Evolutionary conservation across 92 coral and sea anemone genomes (phyloP), one percentile per base, ranked within the genome.

Genomic region (Paramuricea clavata): DNA sequence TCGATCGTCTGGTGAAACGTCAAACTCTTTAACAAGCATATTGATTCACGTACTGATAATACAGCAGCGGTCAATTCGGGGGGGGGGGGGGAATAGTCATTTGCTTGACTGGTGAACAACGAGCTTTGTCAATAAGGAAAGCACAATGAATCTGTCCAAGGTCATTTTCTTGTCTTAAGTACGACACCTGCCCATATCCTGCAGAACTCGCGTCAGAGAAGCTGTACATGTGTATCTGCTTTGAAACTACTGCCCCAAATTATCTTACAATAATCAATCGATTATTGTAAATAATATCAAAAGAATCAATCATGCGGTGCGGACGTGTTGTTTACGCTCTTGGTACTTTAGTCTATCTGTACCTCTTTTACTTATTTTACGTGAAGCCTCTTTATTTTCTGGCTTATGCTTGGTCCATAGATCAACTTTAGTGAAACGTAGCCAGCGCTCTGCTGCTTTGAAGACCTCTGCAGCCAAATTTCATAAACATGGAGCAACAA

Each of bases 61-160:
- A n/a, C n/a, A n/a, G n/a, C n/a, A 22, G 69, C 91, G 72, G 86
- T 50, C 0, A 69, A 74, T 23, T 81, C 91, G 6, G 81, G 83
- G n/a, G 83, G 87, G n/a, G n/a, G n/a, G n/a, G n/a, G n/a, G 91
- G 87, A 28, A 75, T 88, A 68, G 28, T 88, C 19, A 74, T 60
- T 22, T 72, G 42, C 34, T 88, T 15, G 0, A 44, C 25, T n/a
- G 85, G 78, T 13, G 87, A 60, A 1, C 73, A 60, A 21, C 50
- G 54, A 26, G 87, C 28, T 74, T 81, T 59, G 0, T 52, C 91
- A 12, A 19, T 60, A 2, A 88, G 6, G 16, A 86, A 69, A 21
- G 85, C 60, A 11, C 59, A 49, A n/a, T n/a, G n/a, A n/a, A n/a
- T n/a, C n/a, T n/a, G n/a, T n/a, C n/a, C n/a, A n/a, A n/a, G n/a